Evolutionary conservation across 2,888 invertebrate genomes (phyloP).

Genomic region (Argyra leucocephala): DNA sequence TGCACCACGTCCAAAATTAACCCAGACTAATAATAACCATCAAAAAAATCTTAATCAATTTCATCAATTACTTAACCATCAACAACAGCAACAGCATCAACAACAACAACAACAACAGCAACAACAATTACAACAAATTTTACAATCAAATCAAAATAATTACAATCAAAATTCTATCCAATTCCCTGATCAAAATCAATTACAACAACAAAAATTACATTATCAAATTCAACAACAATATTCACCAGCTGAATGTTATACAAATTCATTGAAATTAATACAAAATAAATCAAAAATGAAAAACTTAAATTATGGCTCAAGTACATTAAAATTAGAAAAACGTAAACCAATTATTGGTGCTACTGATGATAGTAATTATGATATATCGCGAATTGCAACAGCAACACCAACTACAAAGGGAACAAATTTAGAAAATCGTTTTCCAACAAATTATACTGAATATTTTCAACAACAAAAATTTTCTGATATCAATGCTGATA

Average conservation of each 20-base stretch:
- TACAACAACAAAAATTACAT: slow-evolving; percentile 31
- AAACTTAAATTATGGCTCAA: slow-evolving; percentile 14
- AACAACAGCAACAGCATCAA: slow-evolving; percentile 18
- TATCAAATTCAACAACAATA: slow-evolving; percentile 44
- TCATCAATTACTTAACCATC: slow-evolving; percentile 18
- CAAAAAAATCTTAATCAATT: slow-evolving; percentile 23
- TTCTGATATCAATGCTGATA: slow-evolving; percentile 25
- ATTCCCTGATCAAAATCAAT: slow-evolving; percentile 31
- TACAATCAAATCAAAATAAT: slow-evolving; percentile 36
- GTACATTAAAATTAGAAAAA: slow-evolving; percentile 19
- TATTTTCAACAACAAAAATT: slow-evolving; percentile 39
- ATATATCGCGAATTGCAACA: no score
- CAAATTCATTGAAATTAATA: slow-evolving; percentile 18
- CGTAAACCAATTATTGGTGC: slow-evolving; percentile 29
- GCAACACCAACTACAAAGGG: slow-evolving; percentile 34
- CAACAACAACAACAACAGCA: slow-evolving; percentile 19
- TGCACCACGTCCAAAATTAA: slow-evolving; percentile 41
- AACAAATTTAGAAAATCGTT: slow-evolving; percentile 30
- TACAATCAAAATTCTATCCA: slow-evolving; percentile 43
- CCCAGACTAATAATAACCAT: slow-evolving; percentile 25
- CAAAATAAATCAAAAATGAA: slow-evolving; percentile 17
- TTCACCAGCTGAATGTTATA: slow-evolving; percentile 34
- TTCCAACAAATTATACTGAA: slow-evolving; percentile 41
- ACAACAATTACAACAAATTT: slow-evolving; percentile 24
- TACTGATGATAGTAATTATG: slow-evolving; percentile 18